A percentile compares a stretch with the other conserved stretches of the same genome.
phyloP scores from a whole-genome alignment of 2,113 vertebrate species.

The Macrotis lagotis region DNA sequence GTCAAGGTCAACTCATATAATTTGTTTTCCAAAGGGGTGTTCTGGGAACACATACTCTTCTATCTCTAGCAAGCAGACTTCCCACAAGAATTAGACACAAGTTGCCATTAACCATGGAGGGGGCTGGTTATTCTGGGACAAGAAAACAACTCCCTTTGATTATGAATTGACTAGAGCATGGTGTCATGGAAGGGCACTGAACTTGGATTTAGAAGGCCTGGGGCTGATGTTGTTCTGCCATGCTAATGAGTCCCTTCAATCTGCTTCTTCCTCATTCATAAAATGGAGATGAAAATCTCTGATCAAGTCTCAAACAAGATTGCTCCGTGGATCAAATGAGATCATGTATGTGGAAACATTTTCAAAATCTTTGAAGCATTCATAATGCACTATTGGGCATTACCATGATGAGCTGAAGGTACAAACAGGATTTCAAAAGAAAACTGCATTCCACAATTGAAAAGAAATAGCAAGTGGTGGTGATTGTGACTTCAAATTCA shows the following conservation, averaged over 20 bases:
- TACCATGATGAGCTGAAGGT: not conserved
- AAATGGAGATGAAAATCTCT: not conserved
- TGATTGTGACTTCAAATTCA: not conserved
- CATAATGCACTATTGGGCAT: not conserved
- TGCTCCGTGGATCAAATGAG: not conserved
- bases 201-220: not conserved
- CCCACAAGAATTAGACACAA: not conserved
- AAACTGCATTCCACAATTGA: not conserved
- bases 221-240: not conserved
- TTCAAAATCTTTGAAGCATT: not conserved
- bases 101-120: not conserved
- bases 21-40: not conserved
- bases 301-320: not conserved
- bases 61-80: not conserved
- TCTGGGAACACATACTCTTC: not conserved
- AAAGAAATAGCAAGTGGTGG: not conserved
- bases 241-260: not conserved
- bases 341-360: not conserved
- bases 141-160: not conserved
- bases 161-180: not conserved
- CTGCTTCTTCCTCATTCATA: not conserved
- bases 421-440: not conserved
- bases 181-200: not conserved
- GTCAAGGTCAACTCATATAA: not conserved
- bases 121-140: not conserved